phyloP scores from a whole-genome alignment of 2,888 invertebrate genomes.

The Cosmorhoe ocellata region DNA sequence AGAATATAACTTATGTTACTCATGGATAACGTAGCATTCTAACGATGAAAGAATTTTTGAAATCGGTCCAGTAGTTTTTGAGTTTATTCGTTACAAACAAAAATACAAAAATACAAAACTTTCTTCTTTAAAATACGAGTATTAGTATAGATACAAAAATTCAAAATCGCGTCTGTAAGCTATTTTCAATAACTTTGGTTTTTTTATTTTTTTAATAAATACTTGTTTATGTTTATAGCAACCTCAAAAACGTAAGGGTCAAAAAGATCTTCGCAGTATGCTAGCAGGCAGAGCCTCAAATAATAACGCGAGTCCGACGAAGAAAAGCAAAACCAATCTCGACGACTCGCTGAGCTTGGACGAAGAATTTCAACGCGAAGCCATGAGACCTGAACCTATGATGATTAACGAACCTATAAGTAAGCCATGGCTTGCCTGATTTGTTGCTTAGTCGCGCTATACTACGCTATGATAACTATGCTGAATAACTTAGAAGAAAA shows the following conservation, averaged over 20 bases:
- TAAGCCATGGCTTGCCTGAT: constrained; percentile 1
- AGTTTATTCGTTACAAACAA: too few relatives aligned
- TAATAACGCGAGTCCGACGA: constrained; percentile 36
- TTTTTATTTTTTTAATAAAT: too few relatives aligned
- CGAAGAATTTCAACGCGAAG: constrained; percentile 45
- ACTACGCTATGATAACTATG: too few relatives aligned
- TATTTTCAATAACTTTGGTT: too few relatives aligned
- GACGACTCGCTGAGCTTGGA: constrained; percentile 43
- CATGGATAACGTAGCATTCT: too few relatives aligned
- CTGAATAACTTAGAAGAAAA: neutral
- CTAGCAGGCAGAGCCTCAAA: constrained; percentile 45
- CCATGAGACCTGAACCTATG: constrained; percentile 11
- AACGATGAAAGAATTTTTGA: too few relatives aligned
- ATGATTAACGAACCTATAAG: constrained; percentile 10
- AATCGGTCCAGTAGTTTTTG: too few relatives aligned
- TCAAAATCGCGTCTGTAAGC: too few relatives aligned
- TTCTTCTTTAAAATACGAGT: too few relatives aligned
- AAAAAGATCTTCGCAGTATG: constrained; percentile 68
- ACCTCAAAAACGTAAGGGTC: constrained; percentile 45
- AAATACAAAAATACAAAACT: too few relatives aligned
- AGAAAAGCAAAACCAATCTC: constrained; percentile 22
- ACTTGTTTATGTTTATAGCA: constrained; percentile 1
- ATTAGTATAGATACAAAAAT: too few relatives aligned
- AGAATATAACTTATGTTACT: too few relatives aligned
- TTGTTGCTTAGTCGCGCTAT: neutral